Evolutionary conservation across 1,140 invertebrate species (phyloP), one percentile per base, ranked within the genome.

Genomic region (Drosophila mauritiana): DNA sequence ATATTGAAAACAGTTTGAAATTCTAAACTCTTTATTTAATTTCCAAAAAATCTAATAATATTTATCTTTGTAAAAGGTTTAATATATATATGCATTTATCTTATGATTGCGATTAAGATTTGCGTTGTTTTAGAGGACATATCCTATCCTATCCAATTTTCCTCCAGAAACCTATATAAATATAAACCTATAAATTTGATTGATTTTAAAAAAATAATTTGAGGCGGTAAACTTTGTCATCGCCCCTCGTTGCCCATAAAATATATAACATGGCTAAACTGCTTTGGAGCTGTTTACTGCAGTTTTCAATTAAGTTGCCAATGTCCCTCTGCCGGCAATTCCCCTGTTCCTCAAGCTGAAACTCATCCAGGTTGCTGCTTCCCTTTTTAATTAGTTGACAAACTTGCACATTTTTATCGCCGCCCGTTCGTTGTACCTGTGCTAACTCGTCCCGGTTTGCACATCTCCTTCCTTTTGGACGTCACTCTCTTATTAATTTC

Each of bases 261-360:
- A 55, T 59, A 55, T 79, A 61, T 73, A 78, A 57, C 67, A 78
- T 69, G 59, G 73, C 78, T 81, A 62, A 86, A 81, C 80, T 67
- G 78, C 78, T 79, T 84, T 80, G 76, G 55, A 69, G 58, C 57
- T 85, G 78, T 86, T 88, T 77, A 80, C 82, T 68, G 62, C 83
- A 86, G 83, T 63, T 79, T 86, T 86, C 78, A 86, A 86, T 86
- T 86, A 86, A 88, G 78, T 65, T 61, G 74, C 77, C 64, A 52
- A 68, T 80, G 73, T 46, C 64, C 48, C 55, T 43, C 53, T 46
- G 43, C 64, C 64, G 45, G 37, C 58, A 56, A 31, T 67, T 39
- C 48, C 61, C 40, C 53, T 34, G 15, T 45, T 56, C 51, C 37
- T 45, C 55, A 7, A 64, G 46, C 36, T 63, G 58, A 37, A 37